Conservation (phyloP, 1,140 invertebrate species). For the Drosophila ironensis region DNA sequence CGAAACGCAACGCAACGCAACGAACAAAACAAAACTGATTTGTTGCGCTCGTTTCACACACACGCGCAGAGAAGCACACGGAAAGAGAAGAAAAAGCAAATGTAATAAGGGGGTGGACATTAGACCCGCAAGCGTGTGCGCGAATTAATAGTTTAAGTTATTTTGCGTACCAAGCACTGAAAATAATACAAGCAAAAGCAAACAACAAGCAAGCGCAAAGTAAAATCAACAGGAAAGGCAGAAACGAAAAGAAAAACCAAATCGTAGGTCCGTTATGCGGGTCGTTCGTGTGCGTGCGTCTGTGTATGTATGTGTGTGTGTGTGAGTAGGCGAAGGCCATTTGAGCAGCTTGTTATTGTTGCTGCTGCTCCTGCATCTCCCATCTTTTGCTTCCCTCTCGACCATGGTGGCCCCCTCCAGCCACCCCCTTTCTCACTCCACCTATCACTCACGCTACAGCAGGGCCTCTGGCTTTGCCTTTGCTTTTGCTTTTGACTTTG, state of each 20-base stretch:
- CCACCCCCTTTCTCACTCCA: too few species aligned
- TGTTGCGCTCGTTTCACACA: slow-evolving; percentile 45
- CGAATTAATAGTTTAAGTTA: slow-evolving; percentile 43
- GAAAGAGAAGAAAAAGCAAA: neutral
- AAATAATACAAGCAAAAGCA: slow-evolving; percentile 12
- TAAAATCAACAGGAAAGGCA: neutral
- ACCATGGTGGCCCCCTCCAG: too few species aligned
- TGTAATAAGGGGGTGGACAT: slow-evolving; percentile 43
- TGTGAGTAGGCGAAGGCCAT: slow-evolving; percentile 40
- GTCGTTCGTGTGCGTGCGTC: too few species aligned
- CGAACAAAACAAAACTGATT: slow-evolving; percentile 48
- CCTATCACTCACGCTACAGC: too few species aligned
- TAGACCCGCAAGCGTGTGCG: slow-evolving; percentile 3
- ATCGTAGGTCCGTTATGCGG: slow-evolving; percentile 22
- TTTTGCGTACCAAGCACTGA: slow-evolving; percentile 34
- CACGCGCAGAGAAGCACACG: too few species aligned
- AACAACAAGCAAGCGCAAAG: neutral
- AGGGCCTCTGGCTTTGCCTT: too few species aligned
- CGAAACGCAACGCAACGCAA: neutral
- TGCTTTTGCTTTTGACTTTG: too few species aligned
- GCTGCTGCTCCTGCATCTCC: slow-evolving; percentile 4
- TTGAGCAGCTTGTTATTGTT: slow-evolving; percentile 22
- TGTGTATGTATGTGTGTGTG: slow-evolving; percentile 4
- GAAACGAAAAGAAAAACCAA: slow-evolving; percentile 26
- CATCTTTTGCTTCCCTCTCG: slow-evolving; percentile 4